Evolutionary conservation across 2,113 vertebrate genomes (phyloP).

Genomic region (Zeus faber): DNA sequence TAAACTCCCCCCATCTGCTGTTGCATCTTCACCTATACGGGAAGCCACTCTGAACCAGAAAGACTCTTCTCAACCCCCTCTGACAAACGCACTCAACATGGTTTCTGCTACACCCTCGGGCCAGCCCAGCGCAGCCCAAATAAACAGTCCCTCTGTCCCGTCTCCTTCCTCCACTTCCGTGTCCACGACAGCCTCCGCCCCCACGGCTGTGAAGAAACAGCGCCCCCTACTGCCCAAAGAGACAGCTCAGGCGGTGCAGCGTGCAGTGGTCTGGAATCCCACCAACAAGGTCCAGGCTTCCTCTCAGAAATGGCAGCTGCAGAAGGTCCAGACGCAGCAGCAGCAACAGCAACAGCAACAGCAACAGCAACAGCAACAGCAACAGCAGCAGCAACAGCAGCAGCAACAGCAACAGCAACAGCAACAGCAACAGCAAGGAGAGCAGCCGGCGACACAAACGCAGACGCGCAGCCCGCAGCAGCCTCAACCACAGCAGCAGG

Average conservation of each 20-base stretch:
- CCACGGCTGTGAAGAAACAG: slow-evolving; percentile 88
- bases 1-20: slow-evolving; percentile 77
- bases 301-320: slow-evolving; percentile 96
- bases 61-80: slow-evolving; percentile 75
- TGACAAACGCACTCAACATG: slow-evolving; percentile 61
- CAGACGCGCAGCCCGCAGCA: slow-evolving; percentile 58
- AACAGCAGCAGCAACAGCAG: slow-evolving; percentile 77
- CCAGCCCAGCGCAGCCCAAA: slow-evolving; percentile 65
- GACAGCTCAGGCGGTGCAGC: slow-evolving; percentile 84
- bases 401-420: slow-evolving; percentile 38
- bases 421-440: background rate
- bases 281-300: slow-evolving; percentile 92
- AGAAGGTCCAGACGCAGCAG: slow-evolving; percentile 91
- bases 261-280: slow-evolving; percentile 90
- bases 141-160: slow-evolving; percentile 62
- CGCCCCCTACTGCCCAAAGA: slow-evolving; percentile 95
- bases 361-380: background rate
- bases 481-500: slow-evolving; percentile 53
- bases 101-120: slow-evolving; percentile 63
- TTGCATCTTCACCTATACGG: slow-evolving; percentile 70
- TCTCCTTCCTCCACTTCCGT: slow-evolving; percentile 65
- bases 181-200: slow-evolving; percentile 64
- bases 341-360: slow-evolving; percentile 38
- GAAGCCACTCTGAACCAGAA: slow-evolving; percentile 75
- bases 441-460: slow-evolving; percentile 47